Evolutionary conservation across 2,113 vertebrate species (phyloP), one percentile per base, ranked within the genome.

Genomic region (Siphamia tubifer): DNA sequence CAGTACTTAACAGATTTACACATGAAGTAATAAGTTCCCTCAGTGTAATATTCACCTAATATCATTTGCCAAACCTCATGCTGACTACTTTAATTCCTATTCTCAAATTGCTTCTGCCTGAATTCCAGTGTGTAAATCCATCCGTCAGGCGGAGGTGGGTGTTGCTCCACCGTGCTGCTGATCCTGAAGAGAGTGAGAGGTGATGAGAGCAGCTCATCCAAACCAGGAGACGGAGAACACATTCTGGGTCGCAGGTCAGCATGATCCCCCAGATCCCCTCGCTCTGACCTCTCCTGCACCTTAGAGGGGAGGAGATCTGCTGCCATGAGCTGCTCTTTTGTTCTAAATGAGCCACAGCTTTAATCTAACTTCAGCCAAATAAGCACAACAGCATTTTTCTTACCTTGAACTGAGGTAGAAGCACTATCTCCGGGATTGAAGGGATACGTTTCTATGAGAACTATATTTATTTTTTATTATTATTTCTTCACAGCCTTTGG

Each of bases 221-320:
- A 20, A 19, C n/a, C 44, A 35, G 13, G 0, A 19, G 31, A 48
- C 3, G 27, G 31, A 52, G 15, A 74, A 43, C 44, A n/a, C 0
- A 8, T 45, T 49, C 21, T 65, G 38, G 64, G 69, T 67, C 19
- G 1, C 12, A 68, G 75, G 75, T 79, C 45, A 68, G 13, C 58
- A 20, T 30, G 15, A 13, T 8, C 47, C 12, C 38, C 43, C 36
- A 24, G 8, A 38, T 4, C 62, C 47, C 16, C 27, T 28, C 3
- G 5, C 27, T 25, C 20, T 20, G 38, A 53, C 48, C 44, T 34
- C 32, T 10, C 24, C 27, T 19, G 44, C 16, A 9, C 25, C 23
- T 8, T 16, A 9, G 24, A 13, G 12, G 19, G 30, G 48, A 31
- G 32, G 31, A 35, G 28, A 27, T 30, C 44, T 44, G 57, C 24